Evolutionary conservation across 64 coral and sea anemone species (phyloP).

Genomic region (Orbicella faveolata): DNA sequence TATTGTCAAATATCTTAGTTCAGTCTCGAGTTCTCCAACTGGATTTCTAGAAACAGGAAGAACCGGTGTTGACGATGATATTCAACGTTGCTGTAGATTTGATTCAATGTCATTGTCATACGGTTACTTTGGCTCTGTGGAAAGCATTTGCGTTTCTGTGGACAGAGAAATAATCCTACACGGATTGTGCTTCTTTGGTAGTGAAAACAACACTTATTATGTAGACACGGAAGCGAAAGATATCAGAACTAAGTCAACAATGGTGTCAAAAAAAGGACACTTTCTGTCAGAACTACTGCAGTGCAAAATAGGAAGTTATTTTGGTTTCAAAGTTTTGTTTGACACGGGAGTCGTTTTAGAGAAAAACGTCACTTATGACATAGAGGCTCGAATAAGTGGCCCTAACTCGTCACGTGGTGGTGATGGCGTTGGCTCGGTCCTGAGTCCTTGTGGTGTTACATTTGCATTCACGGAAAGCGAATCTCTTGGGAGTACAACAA

Average conservation of each 20-base stretch:
- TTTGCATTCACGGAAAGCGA: conserved; percentile 2
- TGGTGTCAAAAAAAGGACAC: background rate
- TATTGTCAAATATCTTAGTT: background rate
- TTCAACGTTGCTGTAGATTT: conserved; percentile 22
- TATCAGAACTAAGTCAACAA: background rate
- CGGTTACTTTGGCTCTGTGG: no score
- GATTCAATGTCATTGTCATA: background rate
- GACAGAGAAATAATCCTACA: background rate
- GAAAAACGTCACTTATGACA: background rate
- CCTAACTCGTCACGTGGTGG: background rate
- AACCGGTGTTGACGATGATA: background rate
- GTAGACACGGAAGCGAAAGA: background rate
- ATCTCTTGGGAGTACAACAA: conserved; percentile 1
- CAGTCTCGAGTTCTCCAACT: background rate
- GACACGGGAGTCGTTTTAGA: background rate
- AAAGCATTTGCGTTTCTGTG: no score
- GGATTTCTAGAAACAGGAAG: background rate
- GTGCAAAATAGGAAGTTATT: background rate
- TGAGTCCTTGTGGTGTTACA: background rate
- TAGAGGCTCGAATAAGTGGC: conserved; percentile 8
- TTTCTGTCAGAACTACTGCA: background rate
- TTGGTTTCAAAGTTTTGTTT: background rate
- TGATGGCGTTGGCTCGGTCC: background rate
- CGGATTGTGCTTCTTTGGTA: conserved; percentile 3
- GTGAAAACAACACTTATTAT: conserved; percentile 15